Evolutionary conservation across 23 tunicate genomes (phyloP), one percentile per base, ranked within the genome.

Genomic region (Styela plicata): DNA sequence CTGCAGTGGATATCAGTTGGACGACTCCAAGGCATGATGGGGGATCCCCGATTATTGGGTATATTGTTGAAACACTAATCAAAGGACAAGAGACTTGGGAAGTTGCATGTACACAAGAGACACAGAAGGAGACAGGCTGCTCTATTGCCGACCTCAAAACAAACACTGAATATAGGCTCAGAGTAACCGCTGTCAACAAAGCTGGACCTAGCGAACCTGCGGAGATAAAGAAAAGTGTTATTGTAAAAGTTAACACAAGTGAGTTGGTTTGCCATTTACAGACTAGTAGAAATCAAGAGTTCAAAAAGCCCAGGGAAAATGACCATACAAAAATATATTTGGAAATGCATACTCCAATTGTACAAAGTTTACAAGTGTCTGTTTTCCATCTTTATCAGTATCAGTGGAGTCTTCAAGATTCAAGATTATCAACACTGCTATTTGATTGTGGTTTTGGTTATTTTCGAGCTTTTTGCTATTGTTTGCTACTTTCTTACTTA

Each of bases 11-110:
- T 25, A 69, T 89, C 23, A 52, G 84, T 30, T 95, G 99, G 99
- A 80, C 82, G 28, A 70, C 68, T 33, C 91, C 99, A 20, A 73
- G 91, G 30, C 89, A 89, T 36, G 79, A 89, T 74, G 99, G 99
- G 18, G 95, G 95, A 2, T 74, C 95, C 2, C 83, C 87, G 13
- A 85, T 95, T 25, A 80, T 69, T 25, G 99, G 99, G 21, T 95
- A 95, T 62, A 83, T 95, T 68, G 99, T 95, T 27, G 99, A 95
- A 69, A 83, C 86, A 23, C 87, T 86, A 52, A 74, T 90, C 78
- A 85, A 79, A 2, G 99, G 95, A 25, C 86, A 82, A 27, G 95
- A 89, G 32, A 85, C 85, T 2, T 95, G 99, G 99, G 84, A 92
- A 78, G 90, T 88, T 10, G 90, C 94, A 85, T 92, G 97, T 63